Base-by-base conservation (phyloP, 2,113 vertebrate species). In the Lamprologus lemairii region DNA sequence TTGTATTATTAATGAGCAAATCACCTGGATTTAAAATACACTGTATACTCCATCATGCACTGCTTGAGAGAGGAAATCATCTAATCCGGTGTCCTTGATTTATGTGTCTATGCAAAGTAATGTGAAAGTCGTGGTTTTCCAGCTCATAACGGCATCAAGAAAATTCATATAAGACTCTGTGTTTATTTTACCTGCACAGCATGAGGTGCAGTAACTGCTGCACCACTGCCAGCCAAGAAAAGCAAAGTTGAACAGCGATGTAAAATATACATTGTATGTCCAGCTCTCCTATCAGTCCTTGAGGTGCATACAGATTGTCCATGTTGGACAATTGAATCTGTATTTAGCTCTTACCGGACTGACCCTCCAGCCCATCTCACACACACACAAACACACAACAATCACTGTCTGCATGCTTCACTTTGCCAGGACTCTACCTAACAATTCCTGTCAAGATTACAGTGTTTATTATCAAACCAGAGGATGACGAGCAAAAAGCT, bases 101-200 rank as follows among this genome's bases (percentile, higher is more conserved):
- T 87, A 63, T 82, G 87, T 88, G 89, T 92, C 91, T 86, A 85
- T 85, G 28, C 21, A 58, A 47, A 84, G 54, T 42, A 55, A 85
- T 65, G 71, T 63, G 68, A 80, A 80, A 49, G 31, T 17, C 0
- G 0, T 4, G 57, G 63, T 80, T 21, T 82, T 86, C 73, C 28
- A 45, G 35, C 13, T 35, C 31, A n/a, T 37, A 54, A 53, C 9
- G 33, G 71, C 75, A 60, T 73, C 63, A 81, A 71, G 79, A 35
- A 89, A 19, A 88, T 83, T 80, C 63, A 68, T n/a, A 87, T 78
- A 26, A 73, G 79, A 9, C 35, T 40, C 78, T 6, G 1, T 37
- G 35, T 40, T 42, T 58, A 78, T 87, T 83, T 79, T 87, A 35
- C 49, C 10, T 45, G 35, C 60, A 42, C 55, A 81, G 51, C 49